Evolutionary conservation across 37 sponge, comb jelly and placozoan species (phyloP), one percentile per base, ranked within the genome.

Genomic region (Cladorhizidae sp.): DNA sequence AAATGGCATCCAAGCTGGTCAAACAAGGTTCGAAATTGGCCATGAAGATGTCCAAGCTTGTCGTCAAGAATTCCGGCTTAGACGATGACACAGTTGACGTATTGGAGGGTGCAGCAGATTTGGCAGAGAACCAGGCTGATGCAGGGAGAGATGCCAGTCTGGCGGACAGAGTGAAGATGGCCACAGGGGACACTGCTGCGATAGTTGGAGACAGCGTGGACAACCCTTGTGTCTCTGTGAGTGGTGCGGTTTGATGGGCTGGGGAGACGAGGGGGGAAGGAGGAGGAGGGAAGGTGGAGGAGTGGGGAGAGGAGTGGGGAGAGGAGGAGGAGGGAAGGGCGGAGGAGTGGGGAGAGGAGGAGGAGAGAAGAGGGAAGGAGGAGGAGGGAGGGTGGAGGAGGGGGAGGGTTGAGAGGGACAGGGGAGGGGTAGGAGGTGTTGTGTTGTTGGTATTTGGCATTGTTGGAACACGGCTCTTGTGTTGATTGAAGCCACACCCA

Each of bases 141-240:
- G 89, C 89, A 23, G 80, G 62, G 42, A 82, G 74, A n/a, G 63
- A 89, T 58, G 75, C 89, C 25, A 74, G 67, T 35, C 18, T 83
- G 11, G 29, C 67, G 3, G 89, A 89, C 36, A 72, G 89, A 56
- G 33, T 84, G 38, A 89, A 89, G 67, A 89, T 89, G 89, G 89
- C 83, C 40, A 75, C 51, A 63, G 84, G 85, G 39, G 89, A 84
- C 36, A 50, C 75, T 32, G 80, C 80, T 29, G 80, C 80, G 31
- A 71, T 79, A 31, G 80, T 89, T 23, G 85, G 70, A 1, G 85
- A 89, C 32, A 79, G 73, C 42, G 89, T 89, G 56, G 89, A 84
- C 80, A 89, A 89, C 74, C 56, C 62, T 14, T 51, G 36, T 36
- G 85, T 89, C 15, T 23, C 55, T 50, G 88, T 84, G 37, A 70